Base-by-base conservation (phyloP, 2,113 vertebrate genomes). In the Pipa parva region DNA sequence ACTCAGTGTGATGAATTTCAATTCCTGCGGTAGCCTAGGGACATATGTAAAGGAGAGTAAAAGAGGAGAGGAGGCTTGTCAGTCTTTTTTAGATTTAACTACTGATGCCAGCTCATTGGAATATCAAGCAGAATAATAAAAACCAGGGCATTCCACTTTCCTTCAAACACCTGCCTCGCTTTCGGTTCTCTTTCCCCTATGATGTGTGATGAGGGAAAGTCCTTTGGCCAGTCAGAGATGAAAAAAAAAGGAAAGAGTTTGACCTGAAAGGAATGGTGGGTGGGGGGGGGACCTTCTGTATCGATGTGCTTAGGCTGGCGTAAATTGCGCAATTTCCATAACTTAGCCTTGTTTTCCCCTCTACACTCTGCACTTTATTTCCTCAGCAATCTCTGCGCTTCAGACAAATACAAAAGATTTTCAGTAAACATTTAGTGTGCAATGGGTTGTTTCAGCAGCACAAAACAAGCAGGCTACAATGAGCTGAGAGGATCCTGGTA, bases 21-120 rank as follows among this genome's bases (percentile, higher is more conserved):
- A 70, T 70, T 70, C 33, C 11, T 37, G 15, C 2, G 28, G 58
- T 70, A 70, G 66, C 66, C 66, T 61, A 58, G 58, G 49, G 66
- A 45, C 57, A 70, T 70, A 60, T 54, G 66, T 57, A 50, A 54
- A 54, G 54, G 57, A 37, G 31, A 21, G 49, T 51, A 57, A 50
- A 56, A 51, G 58, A 60, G 13, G 57, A 61, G 64, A 21, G 9
- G 17, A 67, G 66, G 18, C 66, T 70, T 70, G 66, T 70, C 66
- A 61, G 66, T 54, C 58, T 58, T 70, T 57, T 58, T 70, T 70
- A 70, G 66, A 70, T 70, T 70, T 70, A 70, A 70, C 56, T 54
- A 70, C 66, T 21, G 49, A 70, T 61, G 58, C 57, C 57, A 61
- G 51, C 31, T 70, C 66, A 61, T 70, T 61, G 57, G 57, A 60